Evolutionary conservation across 2,113 vertebrate genomes (phyloP).

Genomic region (Malurus elegans): DNA sequence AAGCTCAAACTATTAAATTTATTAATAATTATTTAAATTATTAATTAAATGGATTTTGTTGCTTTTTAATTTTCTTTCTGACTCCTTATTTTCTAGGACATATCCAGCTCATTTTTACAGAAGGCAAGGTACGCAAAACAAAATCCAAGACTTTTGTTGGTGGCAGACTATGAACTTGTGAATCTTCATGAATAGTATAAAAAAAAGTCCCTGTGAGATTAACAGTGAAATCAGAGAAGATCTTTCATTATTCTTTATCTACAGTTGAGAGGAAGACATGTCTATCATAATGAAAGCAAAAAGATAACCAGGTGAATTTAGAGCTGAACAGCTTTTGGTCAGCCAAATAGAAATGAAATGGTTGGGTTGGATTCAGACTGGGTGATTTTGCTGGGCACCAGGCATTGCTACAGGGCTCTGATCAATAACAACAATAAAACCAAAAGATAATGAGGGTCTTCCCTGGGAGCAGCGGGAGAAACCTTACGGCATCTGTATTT

Average conservation of each 20-base stretch:
- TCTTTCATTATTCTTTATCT: neutral
- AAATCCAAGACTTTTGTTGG: neutral
- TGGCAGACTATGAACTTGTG: neutral
- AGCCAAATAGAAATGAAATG: neutral
- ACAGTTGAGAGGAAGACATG: neutral
- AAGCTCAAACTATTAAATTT: neutral
- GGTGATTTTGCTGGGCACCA: neutral
- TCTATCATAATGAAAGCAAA: neutral
- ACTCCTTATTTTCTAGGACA: neutral
- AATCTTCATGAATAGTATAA: neutral
- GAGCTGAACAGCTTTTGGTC: neutral
- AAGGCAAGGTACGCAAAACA: neutral
- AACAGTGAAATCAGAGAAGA: neutral
- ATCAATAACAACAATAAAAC: neutral
- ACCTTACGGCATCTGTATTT: neutral
- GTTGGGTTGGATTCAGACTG: neutral
- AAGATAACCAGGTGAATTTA: neutral
- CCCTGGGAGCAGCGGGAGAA: rapidly evolving
- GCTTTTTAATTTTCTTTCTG: neutral
- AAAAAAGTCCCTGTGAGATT: rapidly evolving
- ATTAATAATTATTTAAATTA: neutral
- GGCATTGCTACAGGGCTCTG: neutral
- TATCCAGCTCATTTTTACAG: neutral
- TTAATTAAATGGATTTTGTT: neutral
- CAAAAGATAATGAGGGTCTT: neutral